Conservation (phyloP, 2,113 vertebrate species). For the Pangasianodon gigas region DNA sequence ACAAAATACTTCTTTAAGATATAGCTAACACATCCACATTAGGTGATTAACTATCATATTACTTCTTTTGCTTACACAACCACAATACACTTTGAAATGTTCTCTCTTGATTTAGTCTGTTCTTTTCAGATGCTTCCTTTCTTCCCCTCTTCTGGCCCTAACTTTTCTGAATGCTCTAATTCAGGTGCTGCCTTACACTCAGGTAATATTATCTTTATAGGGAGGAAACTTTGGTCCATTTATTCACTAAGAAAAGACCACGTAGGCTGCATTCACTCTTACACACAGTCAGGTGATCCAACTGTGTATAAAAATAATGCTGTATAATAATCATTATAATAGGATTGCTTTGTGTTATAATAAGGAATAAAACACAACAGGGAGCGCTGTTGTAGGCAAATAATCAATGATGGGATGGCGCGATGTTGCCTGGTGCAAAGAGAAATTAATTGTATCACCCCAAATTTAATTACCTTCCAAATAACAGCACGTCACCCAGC, state of each 20-base stretch:
- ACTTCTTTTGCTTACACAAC: background rate
- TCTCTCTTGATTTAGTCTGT: background rate
- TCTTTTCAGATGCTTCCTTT: slow-evolving; percentile 9
- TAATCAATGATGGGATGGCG: background rate
- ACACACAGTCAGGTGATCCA: background rate
- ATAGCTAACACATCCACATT: background rate
- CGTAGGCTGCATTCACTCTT: background rate
- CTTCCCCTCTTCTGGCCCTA: background rate
- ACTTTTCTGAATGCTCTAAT: slow-evolving; percentile 41
- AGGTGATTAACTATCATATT: background rate
- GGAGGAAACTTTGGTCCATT: background rate
- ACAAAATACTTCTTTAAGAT: background rate
- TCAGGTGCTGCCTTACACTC: slow-evolving; percentile 38
- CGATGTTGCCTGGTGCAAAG: background rate
- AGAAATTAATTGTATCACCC: background rate
- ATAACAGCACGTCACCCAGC: background rate
- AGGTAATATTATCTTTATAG: slow-evolving; percentile 25
- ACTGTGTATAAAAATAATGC: background rate
- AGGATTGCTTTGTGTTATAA: background rate
- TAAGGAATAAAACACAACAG: background rate
- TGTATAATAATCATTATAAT: background rate
- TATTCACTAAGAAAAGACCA: slow-evolving; percentile 26
- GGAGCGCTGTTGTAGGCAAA: background rate
- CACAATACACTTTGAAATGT: background rate
- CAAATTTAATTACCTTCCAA: background rate